These are phyloP conservation scores for Bombus superbus DNA, from an alignment of 1,140 invertebrate genomes.

Conservation along the genomic window DNA sequence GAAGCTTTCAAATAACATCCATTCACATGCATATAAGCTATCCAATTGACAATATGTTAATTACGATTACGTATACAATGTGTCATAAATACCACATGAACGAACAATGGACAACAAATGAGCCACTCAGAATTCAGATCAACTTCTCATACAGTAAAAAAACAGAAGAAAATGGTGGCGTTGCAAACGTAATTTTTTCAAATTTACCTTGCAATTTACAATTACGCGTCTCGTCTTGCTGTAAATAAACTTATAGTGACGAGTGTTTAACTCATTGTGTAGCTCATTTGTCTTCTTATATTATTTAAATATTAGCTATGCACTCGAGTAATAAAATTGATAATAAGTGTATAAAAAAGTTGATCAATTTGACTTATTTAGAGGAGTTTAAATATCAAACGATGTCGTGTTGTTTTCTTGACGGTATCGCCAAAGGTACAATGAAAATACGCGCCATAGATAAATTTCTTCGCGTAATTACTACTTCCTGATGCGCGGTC, in stretches of 20 bases:
- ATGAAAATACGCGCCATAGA: constrained; percentile 6
- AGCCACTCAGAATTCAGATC: not conserved
- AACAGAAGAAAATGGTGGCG: not conserved
- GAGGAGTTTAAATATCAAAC: not conserved
- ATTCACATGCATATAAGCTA: not conserved
- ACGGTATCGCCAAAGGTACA: not conserved
- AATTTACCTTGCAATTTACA: too few relatives aligned
- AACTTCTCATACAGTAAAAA: not conserved
- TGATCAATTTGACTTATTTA: not conserved
- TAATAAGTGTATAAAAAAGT: too few relatives aligned
- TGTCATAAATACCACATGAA: not conserved
- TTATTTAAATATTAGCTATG: too few relatives aligned
- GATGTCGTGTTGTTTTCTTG: not conserved
- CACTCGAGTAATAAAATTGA: too few relatives aligned
- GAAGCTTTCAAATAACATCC: not conserved
- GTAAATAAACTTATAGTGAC: too few relatives aligned
- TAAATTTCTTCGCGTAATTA: constrained; percentile 38
- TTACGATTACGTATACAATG: not conserved
- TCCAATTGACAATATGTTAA: not conserved
- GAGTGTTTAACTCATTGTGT: too few relatives aligned
- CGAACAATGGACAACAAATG: not conserved
- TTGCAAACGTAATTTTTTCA: too few relatives aligned
- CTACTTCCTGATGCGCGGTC: constrained; percentile 14
- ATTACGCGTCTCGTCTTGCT: too few relatives aligned
- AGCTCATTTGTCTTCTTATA: too few relatives aligned